Evolutionary conservation across 1,140 invertebrate genomes (phyloP).

Genomic region (Sarcophaga peregrina): DNA sequence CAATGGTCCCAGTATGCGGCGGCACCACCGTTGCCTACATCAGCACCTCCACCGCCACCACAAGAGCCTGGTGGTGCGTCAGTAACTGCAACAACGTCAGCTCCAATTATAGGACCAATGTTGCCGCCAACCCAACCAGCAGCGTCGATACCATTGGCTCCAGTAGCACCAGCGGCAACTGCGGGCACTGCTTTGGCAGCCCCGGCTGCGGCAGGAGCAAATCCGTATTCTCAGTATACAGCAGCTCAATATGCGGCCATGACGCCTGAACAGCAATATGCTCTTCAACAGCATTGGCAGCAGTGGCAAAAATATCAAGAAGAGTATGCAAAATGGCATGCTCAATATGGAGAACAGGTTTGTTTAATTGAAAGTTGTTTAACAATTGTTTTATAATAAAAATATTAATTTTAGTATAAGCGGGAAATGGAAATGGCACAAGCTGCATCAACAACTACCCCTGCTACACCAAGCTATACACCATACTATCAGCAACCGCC

Average conservation of each 20-base stretch:
- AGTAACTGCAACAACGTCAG: slow-evolving; percentile 15
- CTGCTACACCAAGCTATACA: slow-evolving; percentile 21
- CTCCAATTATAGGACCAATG: slow-evolving; percentile 4
- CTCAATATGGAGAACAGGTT: slow-evolving; percentile 83
- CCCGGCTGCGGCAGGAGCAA: neutral
- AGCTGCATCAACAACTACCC: slow-evolving; percentile 25
- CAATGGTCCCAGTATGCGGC: slow-evolving; percentile 53
- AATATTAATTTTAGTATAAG: slow-evolving; percentile 57
- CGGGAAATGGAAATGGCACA: slow-evolving; percentile 62
- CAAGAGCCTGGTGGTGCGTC: slow-evolving; percentile 46
- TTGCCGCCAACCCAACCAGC: neutral
- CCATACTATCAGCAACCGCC: slow-evolving; percentile 45
- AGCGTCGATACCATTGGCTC: slow-evolving; percentile 7
- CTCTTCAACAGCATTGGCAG: slow-evolving; percentile 81
- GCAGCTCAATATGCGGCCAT: slow-evolving; percentile 76
- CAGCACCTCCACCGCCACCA: slow-evolving; percentile 46
- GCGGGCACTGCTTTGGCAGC: neutral
- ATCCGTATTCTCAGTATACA: slow-evolving; percentile 71
- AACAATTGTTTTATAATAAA: neutral
- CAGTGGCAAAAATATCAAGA: slow-evolving; percentile 87
- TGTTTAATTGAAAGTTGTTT: neutral
- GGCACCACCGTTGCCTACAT: slow-evolving; percentile 45
- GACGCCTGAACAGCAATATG: slow-evolving; percentile 63
- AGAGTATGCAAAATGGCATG: slow-evolving; percentile 86
- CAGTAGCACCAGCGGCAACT: neutral